Base-by-base conservation (phyloP, 2,113 vertebrate species). In the Eptesicus fuscus region DNA sequence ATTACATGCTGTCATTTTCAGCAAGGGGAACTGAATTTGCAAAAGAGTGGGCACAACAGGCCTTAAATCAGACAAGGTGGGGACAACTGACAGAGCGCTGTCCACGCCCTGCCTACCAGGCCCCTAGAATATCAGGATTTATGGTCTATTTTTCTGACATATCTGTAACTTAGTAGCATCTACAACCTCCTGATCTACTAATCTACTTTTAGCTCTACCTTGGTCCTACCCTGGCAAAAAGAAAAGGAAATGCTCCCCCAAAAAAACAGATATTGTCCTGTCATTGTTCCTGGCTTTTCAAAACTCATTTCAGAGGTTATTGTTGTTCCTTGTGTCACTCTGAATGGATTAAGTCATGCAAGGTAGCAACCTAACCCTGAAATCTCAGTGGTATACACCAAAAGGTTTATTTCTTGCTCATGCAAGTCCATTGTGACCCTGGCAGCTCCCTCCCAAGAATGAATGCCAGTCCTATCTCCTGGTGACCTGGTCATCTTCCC, bases 1-100 rank as follows among this genome's bases (percentile, higher is more conserved):
- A 78, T 97, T 95, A 92, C 51, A 76, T 49, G 53, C 86, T 95
- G 85, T 95, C 88, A 90, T 59, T 95, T 84, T 92, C 53, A 59
- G 90, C 63, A 90, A 93, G 35, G 32, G 44, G 42, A 82, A 87
- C 94, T 84, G 51, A 84, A 79, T 85, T 93, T 94, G 88, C 61
- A 95, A 95, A 70, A 74, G 16, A 90, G 67, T 59, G 63, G 95
- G 37, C 4, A 44, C 59, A 76, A 56, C 20, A 67, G 49, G 56
- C 74, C 82, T 88, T 94, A 92, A 69, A 78, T 94, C 91, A 94
- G 49, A 70, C 51, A 94, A 84, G 51, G 4, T 83, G 61, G 42
- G 71, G 70, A 74, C 76, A 42, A 84, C 25, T 90, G 79, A 95
- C 13, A 78, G 20, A 74, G 83, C 1, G 0, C 42, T 70, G 74